Conservation (phyloP, 2,888 invertebrate genomes). For the Trypoxylon attenuatum region DNA sequence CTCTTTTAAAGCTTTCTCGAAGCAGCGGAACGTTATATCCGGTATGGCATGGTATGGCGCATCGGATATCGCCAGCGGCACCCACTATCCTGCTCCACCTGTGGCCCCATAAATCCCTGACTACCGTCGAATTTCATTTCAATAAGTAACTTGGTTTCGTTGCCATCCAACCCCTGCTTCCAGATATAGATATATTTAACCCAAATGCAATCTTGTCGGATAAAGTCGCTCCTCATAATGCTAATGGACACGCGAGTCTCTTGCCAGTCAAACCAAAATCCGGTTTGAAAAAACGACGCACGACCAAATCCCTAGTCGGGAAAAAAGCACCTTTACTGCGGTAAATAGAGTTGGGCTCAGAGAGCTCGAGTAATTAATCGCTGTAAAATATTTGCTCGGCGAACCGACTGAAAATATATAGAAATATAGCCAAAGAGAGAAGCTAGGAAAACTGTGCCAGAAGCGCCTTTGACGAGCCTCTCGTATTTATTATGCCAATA, state of each 20-base stretch:
- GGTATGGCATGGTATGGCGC: no score
- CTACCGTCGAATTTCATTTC: constrained; percentile 37
- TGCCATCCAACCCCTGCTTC: no score
- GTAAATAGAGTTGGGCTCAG: not conserved
- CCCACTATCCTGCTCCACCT: not conserved
- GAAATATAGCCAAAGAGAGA: not conserved
- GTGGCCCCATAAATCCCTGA: constrained; percentile 9
- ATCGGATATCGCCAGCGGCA: not conserved
- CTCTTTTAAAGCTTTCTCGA: not conserved
- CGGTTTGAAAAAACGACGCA: constrained; percentile 22
- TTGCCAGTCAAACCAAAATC: constrained; percentile 20
- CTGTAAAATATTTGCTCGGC: not conserved
- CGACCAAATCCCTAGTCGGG: not conserved
- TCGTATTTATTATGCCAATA: no score
- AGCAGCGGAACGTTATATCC: not conserved
- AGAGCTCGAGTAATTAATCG: not conserved
- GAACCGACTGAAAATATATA: not conserved
- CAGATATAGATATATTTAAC: constrained; percentile 16
- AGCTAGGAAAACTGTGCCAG: not conserved
- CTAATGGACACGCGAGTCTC: constrained; percentile 44
- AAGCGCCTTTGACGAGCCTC: not conserved
- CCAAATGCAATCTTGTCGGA: constrained; percentile 5
- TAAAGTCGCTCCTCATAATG: constrained; percentile 35
- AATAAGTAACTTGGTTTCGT: constrained; percentile 16
- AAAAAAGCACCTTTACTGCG: not conserved